phyloP scores from a whole-genome alignment of 2,113 vertebrate genomes.

The Tetrax tetrax region DNA sequence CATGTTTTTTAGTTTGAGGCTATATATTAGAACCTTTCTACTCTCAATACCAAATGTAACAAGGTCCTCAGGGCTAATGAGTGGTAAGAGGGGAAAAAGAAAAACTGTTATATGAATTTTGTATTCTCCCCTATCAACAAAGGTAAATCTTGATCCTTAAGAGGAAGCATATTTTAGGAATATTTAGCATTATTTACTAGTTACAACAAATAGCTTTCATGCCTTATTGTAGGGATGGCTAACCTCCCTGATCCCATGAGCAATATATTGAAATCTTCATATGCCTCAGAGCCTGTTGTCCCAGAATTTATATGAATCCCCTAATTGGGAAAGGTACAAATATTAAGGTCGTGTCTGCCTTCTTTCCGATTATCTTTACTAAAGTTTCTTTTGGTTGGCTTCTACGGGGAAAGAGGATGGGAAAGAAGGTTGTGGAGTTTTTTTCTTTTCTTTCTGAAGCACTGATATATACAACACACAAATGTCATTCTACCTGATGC shows the following conservation, averaged over 20 bases:
- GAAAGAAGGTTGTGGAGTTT: not conserved
- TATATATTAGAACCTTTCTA: slow-evolving; percentile 50
- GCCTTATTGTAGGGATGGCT: not conserved
- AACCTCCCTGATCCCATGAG: not conserved
- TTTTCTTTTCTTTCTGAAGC: not conserved
- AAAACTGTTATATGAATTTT: not conserved
- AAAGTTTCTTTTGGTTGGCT: not conserved
- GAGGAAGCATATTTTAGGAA: not conserved
- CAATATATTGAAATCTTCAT: not conserved
- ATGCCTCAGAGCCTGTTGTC: not conserved
- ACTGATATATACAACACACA: accelerated
- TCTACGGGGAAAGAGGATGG: not conserved
- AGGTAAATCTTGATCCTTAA: not conserved
- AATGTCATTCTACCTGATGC: not conserved
- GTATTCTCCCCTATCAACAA: not conserved
- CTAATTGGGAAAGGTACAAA: not conserved
- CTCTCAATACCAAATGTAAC: slow-evolving; percentile 48
- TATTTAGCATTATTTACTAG: not conserved
- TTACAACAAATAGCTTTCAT: slow-evolving; percentile 14
- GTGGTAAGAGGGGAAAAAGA: not conserved
- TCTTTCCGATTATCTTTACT: not conserved
- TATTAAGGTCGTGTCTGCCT: not conserved
- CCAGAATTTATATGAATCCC: not conserved
- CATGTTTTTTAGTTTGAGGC: slow-evolving; percentile 45
- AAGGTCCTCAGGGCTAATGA: slow-evolving; percentile 45